Base-by-base conservation (phyloP, 2,888 invertebrate genomes). In the Pterostichus madidus region DNA sequence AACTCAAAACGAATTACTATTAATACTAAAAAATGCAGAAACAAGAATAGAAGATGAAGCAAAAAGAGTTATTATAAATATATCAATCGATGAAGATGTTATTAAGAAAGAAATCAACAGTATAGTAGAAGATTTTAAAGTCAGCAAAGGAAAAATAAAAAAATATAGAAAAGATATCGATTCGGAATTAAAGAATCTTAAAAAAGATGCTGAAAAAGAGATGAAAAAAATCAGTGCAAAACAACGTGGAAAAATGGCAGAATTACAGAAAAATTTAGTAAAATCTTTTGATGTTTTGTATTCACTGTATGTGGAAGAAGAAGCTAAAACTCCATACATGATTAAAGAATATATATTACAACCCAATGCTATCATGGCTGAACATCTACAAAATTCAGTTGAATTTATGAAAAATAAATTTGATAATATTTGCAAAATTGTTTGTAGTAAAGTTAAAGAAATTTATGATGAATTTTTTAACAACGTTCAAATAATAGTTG, bases 11-110 rank as follows among this genome's bases (percentile, higher is more conserved):
- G 59, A 77, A 17, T 17, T 77, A 35, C 7, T 15, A 11, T 8
- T 13, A 15, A 17, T 77, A 56, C 11, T 77, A 6, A 56, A 77
- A 77, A 59, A n/a, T 32, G 77, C 77, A 7, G 44, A 77, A 24
- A 56, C 6, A n/a, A 59, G 15, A 59, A 44, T 77, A 31, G 10
- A 56, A 8, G 39, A 32, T 17, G 59, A 59, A 56, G 56, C 44
- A 17, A 59, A 59, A 39, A 71, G 13, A 71, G 44, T 71, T 3
- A 13, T 71, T 17, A 8, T 15, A 8, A 17, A 39, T 44, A 5
- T 44, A 5, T 7, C n/a, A 4, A 17, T 7, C 15, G 68, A 71
- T 10, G 68, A 24, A 17, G 13, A 8, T 6, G 4, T 17, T 15
- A 71, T 71, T 0, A 71, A 39, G 17, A 44, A 39, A 71, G 44